Conservation (phyloP, 1,140 invertebrate genomes). For the Dermatophagoides farinae region DNA sequence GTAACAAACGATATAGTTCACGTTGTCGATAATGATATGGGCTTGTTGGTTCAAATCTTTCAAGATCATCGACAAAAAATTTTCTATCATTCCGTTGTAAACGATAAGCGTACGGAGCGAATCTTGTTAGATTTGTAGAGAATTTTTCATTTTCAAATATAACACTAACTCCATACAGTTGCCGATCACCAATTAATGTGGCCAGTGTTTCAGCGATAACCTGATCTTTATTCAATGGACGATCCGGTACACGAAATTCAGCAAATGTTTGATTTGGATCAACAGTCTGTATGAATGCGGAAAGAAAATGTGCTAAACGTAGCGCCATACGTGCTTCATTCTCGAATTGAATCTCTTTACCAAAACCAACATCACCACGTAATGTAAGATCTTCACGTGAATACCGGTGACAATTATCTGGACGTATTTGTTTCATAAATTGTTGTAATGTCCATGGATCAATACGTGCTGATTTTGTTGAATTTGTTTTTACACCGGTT, state of each 20-base stretch:
- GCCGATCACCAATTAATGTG: conserved; percentile 67
- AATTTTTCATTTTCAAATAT: conserved; percentile 94
- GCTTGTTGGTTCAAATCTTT: conserved; percentile 28
- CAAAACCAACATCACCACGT: conserved; percentile 60
- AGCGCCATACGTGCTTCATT: conserved; percentile 88
- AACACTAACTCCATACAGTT: conserved; percentile 68
- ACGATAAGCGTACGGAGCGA: conserved; percentile 84
- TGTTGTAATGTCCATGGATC: conserved; percentile 17
- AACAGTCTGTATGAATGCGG: conserved; percentile 43
- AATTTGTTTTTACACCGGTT: conserved; percentile 17
- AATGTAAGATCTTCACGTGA: conserved; percentile 43
- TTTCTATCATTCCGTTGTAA: conserved; percentile 55
- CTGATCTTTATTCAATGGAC: conserved; percentile 71
- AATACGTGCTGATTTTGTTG: conserved; percentile 12
- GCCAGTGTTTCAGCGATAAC: conserved; percentile 81
- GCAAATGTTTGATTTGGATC: conserved; percentile 83
- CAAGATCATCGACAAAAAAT: conserved; percentile 67
- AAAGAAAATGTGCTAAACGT: conserved; percentile 55
- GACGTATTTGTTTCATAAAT: conserved; percentile 12
- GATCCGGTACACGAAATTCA: conserved; percentile 61
- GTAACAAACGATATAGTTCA: conserved; percentile 63
- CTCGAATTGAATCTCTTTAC: conserved; percentile 66
- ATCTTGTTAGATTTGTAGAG: conserved; percentile 54
- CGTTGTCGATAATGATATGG: conserved; percentile 42
- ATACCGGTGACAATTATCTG: conserved; percentile 17